Evolutionary conservation across 2,113 vertebrate genomes (phyloP), one percentile per base, ranked within the genome.

Genomic region (Lophura nycthemera): DNA sequence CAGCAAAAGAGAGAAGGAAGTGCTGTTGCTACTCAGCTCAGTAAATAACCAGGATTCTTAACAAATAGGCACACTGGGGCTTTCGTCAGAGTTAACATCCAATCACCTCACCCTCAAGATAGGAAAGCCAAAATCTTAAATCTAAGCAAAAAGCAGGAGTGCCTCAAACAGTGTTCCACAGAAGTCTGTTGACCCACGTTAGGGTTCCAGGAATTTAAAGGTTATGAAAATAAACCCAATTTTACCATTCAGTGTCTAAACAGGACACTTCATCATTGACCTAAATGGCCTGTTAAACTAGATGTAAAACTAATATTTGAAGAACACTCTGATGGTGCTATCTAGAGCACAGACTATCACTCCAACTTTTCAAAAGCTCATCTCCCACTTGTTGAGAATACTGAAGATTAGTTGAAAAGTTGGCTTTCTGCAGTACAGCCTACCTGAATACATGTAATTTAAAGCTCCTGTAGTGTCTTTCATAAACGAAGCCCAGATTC

Each of bases 81-180:
- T 63, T 80, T 64, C 59, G 54, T 24, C 57, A 57, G 63, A 30
- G 3, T 78, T 90, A 92, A 61, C 66, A 30, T 89, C 65, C 60
- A 92, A 63, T 27, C 69, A 79, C 8, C 42, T 91, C 32, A 66
- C n/a, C 48, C 47, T 65, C 71, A 80, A 91, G 24, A 56, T 60
- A 74, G 61, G 63, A 95, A 92, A 91, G 54, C 29, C 71, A 71
- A 87, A 85, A 60, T 72, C 59, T 36, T 77, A 34, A 73, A 76
- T 56, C 69, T 59, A 80, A 81, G 74, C 50, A 48, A 83, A 72
- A 74, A 92, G 32, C 57, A 82, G 66, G 92, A 52, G 30, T 84
- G 29, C 60, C 13, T 85, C 67, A 34, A 74, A 67, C 63, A 36
- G 75, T 66, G 38, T 56, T 77, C 50, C 17, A 38, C 12, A 52